Evolutionary conservation across 1,140 invertebrate species (phyloP).

Genomic region (Heliconius congener): DNA sequence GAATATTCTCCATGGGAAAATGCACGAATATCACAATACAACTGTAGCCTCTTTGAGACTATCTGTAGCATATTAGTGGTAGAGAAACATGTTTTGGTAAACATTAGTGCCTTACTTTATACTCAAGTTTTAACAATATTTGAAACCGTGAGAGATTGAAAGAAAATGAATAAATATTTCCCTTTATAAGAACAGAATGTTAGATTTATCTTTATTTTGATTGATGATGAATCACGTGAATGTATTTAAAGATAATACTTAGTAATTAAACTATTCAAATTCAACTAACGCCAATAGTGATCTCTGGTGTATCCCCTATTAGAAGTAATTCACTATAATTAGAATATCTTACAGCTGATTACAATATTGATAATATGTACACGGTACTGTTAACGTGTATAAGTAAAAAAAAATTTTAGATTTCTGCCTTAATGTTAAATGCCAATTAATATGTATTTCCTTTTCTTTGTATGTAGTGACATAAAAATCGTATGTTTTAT

Average conservation of each 20-base stretch:
- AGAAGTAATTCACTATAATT: neutral
- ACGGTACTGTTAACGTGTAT: neutral
- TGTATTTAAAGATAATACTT: neutral
- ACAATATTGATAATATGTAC: neutral
- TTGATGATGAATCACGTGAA: no score
- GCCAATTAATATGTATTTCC: neutral
- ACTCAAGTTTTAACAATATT: neutral
- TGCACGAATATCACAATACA: constrained; percentile 37
- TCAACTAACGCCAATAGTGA: neutral
- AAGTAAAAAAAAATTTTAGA: neutral
- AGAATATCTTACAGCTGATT: neutral
- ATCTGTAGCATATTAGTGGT: neutral
- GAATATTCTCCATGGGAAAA: constrained; percentile 70
- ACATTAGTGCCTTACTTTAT: neutral
- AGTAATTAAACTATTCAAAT: no score
- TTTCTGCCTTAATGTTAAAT: no score
- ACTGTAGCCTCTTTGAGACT: constrained; percentile 16
- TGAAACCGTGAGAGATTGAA: neutral
- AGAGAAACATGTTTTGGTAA: neutral
- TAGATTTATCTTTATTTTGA: no score
- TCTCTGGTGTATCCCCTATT: neutral
- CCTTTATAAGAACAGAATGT: no score
- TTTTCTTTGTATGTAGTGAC: neutral
- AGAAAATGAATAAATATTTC: no score
- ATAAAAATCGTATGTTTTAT: neutral